Evolutionary conservation across 1,140 invertebrate species (phyloP).

Genomic region (Monochamus saltuarius): DNA sequence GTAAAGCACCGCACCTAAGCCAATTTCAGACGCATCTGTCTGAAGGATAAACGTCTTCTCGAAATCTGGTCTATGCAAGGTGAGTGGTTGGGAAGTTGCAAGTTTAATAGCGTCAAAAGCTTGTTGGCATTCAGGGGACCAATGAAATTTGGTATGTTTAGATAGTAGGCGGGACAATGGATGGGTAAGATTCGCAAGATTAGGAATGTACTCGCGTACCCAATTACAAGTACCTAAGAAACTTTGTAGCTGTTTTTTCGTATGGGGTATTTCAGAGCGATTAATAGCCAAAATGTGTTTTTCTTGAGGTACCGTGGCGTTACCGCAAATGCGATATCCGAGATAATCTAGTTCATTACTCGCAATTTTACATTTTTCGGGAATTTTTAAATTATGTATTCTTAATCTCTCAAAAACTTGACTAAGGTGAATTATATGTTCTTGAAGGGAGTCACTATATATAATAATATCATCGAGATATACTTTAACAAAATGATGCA

Average conservation of each 20-base stretch:
- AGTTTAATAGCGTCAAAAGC: conserved; percentile 42
- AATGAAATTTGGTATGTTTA: conserved; percentile 37
- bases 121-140: conserved; percentile 23
- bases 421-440: conserved; percentile 1
- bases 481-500: conserved; percentile 35
- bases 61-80: conserved; percentile 24
- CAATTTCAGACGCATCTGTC: conserved; percentile 18
- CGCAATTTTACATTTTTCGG: conserved; percentile 25
- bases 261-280: conserved; percentile 30
- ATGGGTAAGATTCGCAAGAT: conserved; percentile 28
- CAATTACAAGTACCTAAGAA: conserved; percentile 38
- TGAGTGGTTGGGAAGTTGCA: conserved; percentile 25
- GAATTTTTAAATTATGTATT: conserved; percentile 4
- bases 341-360: conserved; percentile 35
- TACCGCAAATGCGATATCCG: conserved; percentile 33
- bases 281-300: conserved; percentile 30
- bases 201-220: conserved; percentile 35
- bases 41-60: conserved; percentile 19
- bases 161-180: too few species aligned
- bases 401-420: conserved; percentile 27
- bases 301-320: conserved; percentile 30
- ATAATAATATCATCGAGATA: conserved; percentile 39
- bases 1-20: conserved; percentile 25
- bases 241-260: conserved; percentile 26
- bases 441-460: neutral